phyloP scores from a whole-genome alignment of 2,888 invertebrate genomes.

The Dicyrtomina minuta region DNA sequence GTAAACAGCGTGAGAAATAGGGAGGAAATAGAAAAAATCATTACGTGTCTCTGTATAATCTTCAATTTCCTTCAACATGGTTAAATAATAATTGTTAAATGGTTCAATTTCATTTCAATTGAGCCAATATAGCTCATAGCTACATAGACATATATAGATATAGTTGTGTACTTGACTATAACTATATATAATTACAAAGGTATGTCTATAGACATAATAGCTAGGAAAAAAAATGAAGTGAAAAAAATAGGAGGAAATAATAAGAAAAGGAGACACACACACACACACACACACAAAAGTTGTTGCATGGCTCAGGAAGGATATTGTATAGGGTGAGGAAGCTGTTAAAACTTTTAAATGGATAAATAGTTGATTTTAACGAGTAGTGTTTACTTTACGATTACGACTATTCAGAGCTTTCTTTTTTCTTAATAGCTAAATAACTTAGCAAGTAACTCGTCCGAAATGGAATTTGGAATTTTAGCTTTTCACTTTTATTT shows the following conservation, averaged over 20 bases:
- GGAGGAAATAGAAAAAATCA: too few relatives aligned
- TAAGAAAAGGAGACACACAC: too few relatives aligned
- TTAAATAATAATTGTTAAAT: too few relatives aligned
- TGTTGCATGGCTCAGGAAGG: neutral
- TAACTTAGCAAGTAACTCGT: constrained; percentile 13
- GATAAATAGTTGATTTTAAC: constrained; percentile 30
- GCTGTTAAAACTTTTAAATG: constrained; percentile 24
- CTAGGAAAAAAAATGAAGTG: neutral
- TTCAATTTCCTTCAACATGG: too few relatives aligned
- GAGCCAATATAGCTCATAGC: too few relatives aligned
- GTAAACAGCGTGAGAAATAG: too few relatives aligned
- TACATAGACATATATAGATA: too few relatives aligned
- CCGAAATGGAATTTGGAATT: constrained; percentile 18
- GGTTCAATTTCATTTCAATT: too few relatives aligned
- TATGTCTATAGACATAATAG: neutral
- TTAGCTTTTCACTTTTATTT: constrained; percentile 20
- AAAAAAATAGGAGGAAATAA: neutral
- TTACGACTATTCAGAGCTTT: constrained; percentile 28
- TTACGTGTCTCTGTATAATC: too few relatives aligned
- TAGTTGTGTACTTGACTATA: too few relatives aligned
- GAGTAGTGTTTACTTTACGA: constrained; percentile 27
- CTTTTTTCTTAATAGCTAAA: constrained; percentile 30
- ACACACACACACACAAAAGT: too few relatives aligned
- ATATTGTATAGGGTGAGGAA: too few relatives aligned
- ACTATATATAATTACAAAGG: neutral